These are phyloP conservation scores for Aphelenchoides avenae DNA, from an alignment of 1,140 invertebrate genomes.

Conservation along the genomic window DNA sequence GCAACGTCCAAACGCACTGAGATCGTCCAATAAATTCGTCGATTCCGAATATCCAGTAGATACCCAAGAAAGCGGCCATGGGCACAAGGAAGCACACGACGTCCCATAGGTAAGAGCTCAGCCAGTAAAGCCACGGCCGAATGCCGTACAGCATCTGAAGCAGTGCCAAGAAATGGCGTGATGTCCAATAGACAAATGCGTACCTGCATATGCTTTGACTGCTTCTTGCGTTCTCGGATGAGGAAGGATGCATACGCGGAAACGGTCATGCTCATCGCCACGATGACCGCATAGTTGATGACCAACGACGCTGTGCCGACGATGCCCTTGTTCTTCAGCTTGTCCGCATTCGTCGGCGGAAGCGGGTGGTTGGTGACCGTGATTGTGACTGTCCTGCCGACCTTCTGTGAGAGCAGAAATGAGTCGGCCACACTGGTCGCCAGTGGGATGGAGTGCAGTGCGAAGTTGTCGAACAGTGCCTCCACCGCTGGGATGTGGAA, in stretches of 20 bases:
- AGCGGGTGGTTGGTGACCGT: constrained; percentile 16
- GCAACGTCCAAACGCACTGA: constrained; percentile 20
- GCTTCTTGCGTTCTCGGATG: constrained; percentile 30
- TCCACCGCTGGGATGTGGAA: constrained; percentile 13
- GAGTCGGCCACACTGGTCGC: constrained; percentile 12
- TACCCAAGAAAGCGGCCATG: constrained; percentile 11
- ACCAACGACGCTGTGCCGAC: constrained; percentile 1
- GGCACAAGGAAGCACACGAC: constrained; percentile 59
- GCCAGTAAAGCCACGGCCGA: constrained; percentile 64
- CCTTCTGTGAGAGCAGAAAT: constrained; percentile 1
- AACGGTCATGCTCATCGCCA: constrained; percentile 18
- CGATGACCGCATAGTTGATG: constrained; percentile 25
- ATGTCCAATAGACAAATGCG: constrained; percentile 12
- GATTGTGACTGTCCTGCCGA: background rate
- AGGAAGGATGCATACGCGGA: constrained; percentile 22
- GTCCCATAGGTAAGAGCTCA: constrained; percentile 66
- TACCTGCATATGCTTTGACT: constrained; percentile 29
- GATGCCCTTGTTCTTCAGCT: constrained; percentile 19
- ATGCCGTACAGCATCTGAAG: constrained; percentile 67
- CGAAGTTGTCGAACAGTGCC: constrained; percentile 23
- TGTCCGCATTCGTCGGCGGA: constrained; percentile 28
- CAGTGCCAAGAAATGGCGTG: constrained; percentile 10
- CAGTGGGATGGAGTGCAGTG: constrained; percentile 14
- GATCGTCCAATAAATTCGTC: constrained; percentile 16
- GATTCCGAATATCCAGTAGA: constrained; percentile 29